A percentile compares a stretch with the other conserved stretches of the same genome.
Evolutionary conservation across 2,888 invertebrate genomes (phyloP).

Genomic region (Macaria notata): DNA sequence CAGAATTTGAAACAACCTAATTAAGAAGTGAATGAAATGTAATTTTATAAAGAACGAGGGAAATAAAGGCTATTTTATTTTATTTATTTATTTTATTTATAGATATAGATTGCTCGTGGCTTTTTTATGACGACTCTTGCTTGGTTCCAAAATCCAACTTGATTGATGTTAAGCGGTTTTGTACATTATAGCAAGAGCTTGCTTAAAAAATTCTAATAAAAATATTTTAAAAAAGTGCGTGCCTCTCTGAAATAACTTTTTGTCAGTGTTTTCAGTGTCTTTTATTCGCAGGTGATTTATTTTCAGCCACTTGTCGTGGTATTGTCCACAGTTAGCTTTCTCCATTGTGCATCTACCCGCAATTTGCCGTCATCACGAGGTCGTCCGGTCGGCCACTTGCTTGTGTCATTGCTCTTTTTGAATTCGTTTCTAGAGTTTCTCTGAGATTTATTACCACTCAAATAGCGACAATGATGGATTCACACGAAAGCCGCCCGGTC

Average conservation of each 20-base stretch:
- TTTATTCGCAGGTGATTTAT: slow-evolving; percentile 1
- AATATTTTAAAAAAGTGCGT: too few relatives aligned
- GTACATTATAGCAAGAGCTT: too few relatives aligned
- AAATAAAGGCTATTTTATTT: too few relatives aligned
- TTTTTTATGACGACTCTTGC: too few relatives aligned
- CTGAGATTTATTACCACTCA: slow-evolving; percentile 30
- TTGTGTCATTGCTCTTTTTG: slow-evolving; percentile 17
- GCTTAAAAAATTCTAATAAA: too few relatives aligned
- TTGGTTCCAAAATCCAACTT: too few relatives aligned
- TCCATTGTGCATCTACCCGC: slow-evolving; percentile 42
- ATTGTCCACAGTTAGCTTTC: slow-evolving; percentile 38
- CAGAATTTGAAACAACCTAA: too few relatives aligned
- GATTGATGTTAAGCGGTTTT: too few relatives aligned
- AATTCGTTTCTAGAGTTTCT: slow-evolving; percentile 24
- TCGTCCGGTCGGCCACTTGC: slow-evolving; percentile 29
- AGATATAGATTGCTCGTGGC: too few relatives aligned
- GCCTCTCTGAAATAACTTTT: not conserved
- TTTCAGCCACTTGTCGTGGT: slow-evolving; percentile 9
- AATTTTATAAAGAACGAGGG: too few relatives aligned
- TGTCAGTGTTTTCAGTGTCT: not conserved
- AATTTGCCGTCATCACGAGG: slow-evolving; percentile 26
- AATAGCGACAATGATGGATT: slow-evolving; percentile 16
- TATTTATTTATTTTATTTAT: too few relatives aligned
- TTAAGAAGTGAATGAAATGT: too few relatives aligned
- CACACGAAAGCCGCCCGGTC: slow-evolving; percentile 1